Evolutionary conservation across 1,140 invertebrate genomes (phyloP).

Genomic region (Micrasema longulum): DNA sequence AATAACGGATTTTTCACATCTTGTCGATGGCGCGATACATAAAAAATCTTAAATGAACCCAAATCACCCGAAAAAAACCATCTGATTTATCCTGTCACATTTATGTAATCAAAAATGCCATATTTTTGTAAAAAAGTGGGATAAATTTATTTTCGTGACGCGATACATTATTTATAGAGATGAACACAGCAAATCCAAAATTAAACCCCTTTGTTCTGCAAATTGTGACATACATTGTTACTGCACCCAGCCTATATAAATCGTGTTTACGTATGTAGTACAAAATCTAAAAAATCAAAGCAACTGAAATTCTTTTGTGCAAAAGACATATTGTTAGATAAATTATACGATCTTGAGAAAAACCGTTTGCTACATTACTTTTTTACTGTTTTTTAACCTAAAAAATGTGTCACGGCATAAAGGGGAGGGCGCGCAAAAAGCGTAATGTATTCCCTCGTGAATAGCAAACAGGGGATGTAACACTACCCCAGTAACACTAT

Average conservation of each 20-base stretch:
- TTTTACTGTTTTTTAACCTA: constrained; percentile 51
- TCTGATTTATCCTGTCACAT: constrained; percentile 42
- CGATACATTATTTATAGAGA: constrained; percentile 24
- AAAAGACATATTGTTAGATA: constrained; percentile 40
- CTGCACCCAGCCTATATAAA: constrained; percentile 11
- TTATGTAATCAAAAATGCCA: constrained; percentile 24
- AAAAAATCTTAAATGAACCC: background rate
- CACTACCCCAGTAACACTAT: constrained; percentile 54
- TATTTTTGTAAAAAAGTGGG: constrained; percentile 6
- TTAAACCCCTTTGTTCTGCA: constrained; percentile 55
- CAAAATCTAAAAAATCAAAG: constrained; percentile 4
- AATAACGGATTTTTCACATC: constrained; percentile 4
- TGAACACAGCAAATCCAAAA: constrained; percentile 41
- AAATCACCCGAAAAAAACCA: background rate
- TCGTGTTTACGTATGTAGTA: constrained; percentile 23
- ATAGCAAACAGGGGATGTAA: constrained; percentile 54
- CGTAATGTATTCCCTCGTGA: constrained; percentile 48
- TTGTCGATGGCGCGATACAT: background rate
- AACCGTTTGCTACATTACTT: constrained; percentile 46
- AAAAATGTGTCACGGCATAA: constrained; percentile 51
- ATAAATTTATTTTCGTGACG: constrained; percentile 11
- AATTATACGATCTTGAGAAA: constrained; percentile 51
- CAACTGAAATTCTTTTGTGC: constrained; percentile 16
- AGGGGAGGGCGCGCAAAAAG: constrained; percentile 45
- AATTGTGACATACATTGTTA: constrained; percentile 49